Evolutionary conservation across 2,113 vertebrate species (phyloP), one percentile per base, ranked within the genome.

Genomic region (Lates calcarifer): DNA sequence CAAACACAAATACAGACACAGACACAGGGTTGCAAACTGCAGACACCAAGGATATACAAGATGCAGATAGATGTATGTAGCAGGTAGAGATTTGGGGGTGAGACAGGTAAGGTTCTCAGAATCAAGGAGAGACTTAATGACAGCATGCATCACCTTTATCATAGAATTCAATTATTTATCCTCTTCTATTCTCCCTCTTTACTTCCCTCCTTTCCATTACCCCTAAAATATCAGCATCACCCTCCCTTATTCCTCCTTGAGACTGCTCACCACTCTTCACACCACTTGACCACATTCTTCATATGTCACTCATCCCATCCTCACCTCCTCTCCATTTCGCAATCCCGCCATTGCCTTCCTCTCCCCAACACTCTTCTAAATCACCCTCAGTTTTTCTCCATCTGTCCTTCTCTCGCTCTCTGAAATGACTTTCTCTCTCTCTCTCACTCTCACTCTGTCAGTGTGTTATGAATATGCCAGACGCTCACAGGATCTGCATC

Each of bases 381-480:
- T 88, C 81, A 72, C 70, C 74, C 67, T 86, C 75, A 78, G 56
- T 83, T 72, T 82, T 53, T 75, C 74, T 77, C 90, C 83, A 86
- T 90, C 86, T 87, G 83, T 85, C 81, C 77, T 55, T 62, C 53
- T 76, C 66, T 41, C 39, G n/a, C n/a, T 43, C 68, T 61, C 70
- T 67, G 41, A 74, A 77, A 74, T 9, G 43, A 82, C 74, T 84
- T 55, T 81, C 63, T 72, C 79, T 76, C 75, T 61, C 43, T 4
- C n/a, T 72, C 79, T 76, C 75, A 57, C 43, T 4, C n/a, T 83
- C 83, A 71, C 76, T 71, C 56, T 87, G 74, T 83, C 68, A 67
- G 33, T 68, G 71, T 76, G 58, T 79, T 62, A 73, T 24, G 65
- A 88, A 90, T 80, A 71, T 28, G 45, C 68, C 84, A 84, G 79